Evolutionary conservation across 2,113 vertebrate genomes (phyloP).

Genomic region (Thunnus thynnus): DNA sequence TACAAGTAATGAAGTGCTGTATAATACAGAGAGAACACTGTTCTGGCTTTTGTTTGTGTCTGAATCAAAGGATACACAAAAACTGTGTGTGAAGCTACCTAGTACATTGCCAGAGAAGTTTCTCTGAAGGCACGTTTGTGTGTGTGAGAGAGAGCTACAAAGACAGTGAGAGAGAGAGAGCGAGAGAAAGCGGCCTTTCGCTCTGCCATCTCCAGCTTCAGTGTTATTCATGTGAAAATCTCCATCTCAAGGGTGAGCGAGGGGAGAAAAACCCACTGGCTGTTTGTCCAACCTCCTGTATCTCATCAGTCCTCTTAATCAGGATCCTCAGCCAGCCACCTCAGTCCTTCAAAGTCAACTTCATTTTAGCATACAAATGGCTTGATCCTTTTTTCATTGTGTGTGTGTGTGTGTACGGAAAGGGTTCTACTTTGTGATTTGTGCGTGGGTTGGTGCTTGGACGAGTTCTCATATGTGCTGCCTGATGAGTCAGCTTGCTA

Average conservation of each 20-base stretch:
- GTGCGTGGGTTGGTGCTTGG: constrained; percentile 56
- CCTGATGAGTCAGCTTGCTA: constrained; percentile 71
- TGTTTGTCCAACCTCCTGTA: constrained; percentile 67
- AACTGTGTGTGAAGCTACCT: constrained; percentile 20
- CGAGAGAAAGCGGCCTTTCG: background rate
- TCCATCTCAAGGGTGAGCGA: constrained; percentile 41
- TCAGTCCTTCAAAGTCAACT: constrained; percentile 73
- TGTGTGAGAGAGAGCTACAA: constrained; percentile 12
- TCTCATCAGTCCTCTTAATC: constrained; percentile 77
- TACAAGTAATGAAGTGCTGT: constrained; percentile 44
- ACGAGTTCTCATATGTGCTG: constrained; percentile 52
- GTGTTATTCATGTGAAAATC: constrained; percentile 70
- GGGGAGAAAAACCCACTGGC: constrained; percentile 43
- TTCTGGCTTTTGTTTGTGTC: constrained; percentile 48
- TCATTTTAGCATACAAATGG: constrained; percentile 75
- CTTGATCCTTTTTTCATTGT: constrained; percentile 35
- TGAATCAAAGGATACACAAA: constrained; percentile 47
- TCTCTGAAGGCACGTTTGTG: constrained; percentile 25
- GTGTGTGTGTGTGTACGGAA: constrained; percentile 15
- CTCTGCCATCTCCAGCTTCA: constrained; percentile 37
- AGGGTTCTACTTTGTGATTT: constrained; percentile 35
- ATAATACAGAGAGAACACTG: constrained; percentile 34
- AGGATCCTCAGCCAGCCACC: constrained; percentile 51
- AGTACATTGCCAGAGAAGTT: constrained; percentile 26
- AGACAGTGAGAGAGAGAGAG: background rate